These are phyloP conservation scores for Mastacembelus armatus DNA, from an alignment of 2,797 vertebrate genomes.

Conservation along the genomic window DNA sequence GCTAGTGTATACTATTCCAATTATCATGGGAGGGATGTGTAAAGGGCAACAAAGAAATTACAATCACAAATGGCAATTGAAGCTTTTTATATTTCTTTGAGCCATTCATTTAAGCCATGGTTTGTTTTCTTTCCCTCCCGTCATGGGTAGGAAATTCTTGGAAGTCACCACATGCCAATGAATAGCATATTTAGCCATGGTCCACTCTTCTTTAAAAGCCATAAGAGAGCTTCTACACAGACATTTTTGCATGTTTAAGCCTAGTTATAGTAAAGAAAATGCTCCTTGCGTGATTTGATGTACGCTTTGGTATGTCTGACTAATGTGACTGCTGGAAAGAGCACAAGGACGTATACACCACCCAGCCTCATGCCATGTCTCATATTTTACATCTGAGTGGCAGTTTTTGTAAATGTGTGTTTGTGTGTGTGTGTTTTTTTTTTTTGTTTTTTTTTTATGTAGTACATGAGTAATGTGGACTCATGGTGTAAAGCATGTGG, in stretches of 20 bases:
- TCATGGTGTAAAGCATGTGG: constrained; percentile 98
- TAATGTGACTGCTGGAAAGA: constrained; percentile 37
- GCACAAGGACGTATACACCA: constrained; percentile 8
- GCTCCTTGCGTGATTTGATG: constrained; percentile 7
- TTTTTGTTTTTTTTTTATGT: constrained; percentile 38
- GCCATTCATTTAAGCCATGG: too few species aligned
- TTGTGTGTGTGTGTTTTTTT: too few species aligned
- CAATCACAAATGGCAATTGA: too few species aligned
- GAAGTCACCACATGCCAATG: constrained; percentile 40
- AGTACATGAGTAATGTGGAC: constrained; percentile 99
- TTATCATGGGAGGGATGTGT: constrained; percentile 23
- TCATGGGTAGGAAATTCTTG: constrained; percentile 9
- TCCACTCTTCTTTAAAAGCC: constrained; percentile 18
- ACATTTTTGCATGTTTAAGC: constrained; percentile 23
- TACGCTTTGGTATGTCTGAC: constrained; percentile 20
- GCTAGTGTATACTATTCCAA: constrained; percentile 1
- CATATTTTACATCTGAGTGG: neutral
- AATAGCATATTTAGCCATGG: constrained; percentile 20
- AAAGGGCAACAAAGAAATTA: constrained; percentile 28
- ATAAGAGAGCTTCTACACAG: neutral
- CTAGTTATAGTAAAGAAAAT: constrained; percentile 10
- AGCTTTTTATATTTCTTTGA: too few species aligned
- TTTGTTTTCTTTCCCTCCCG: constrained; percentile 33
- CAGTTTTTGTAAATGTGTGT: neutral
- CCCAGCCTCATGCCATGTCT: neutral